Base-by-base conservation (phyloP, 2,888 invertebrate species). In the Meteorus cinctellus region DNA sequence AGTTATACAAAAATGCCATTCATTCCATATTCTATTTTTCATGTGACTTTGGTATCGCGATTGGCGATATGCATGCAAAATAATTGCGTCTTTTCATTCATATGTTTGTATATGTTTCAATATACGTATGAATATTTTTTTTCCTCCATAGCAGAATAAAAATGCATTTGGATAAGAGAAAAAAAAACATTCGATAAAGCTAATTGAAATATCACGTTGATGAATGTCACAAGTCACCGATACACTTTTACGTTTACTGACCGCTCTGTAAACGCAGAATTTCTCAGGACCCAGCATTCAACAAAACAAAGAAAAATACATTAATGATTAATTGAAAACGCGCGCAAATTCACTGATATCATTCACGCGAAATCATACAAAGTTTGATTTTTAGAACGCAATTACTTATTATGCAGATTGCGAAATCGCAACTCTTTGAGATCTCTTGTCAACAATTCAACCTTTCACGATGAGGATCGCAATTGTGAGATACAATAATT, bases 221-320 rank as follows among this genome's bases (percentile, higher is more conserved):
- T 27, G 41, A 65, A 68, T 63, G 16, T 66, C 41, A 48, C 69
- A 55, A 68, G 60, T 48, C 19, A 68, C 74, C 78, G 83, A 79
- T 85, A 85, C 83, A 84, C 82, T 87, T 83, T 86, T 85, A 78
- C 78, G 81, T 83, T 86, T 87, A 88, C 86, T 73, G 85, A 88
- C 87, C 87, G 88, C 87, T 83, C 82, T 81, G 85, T 88, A 87
- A 88, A 80, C 81, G 77, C 80, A 85, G 86, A 82, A 87, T 87
- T 87, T 87, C 83, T 79, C 84, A 76, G 70, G 8, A 75, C 59
- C 34, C 19, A 48, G 48, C 69, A 59, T 68, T 51, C 76, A 31
- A 27, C 66, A 72, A 51, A 41, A 51, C 68, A 62, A 27, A 55
- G 48, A 68, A 68, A 71, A 6, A 60, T 69, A 55, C 34, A 24